Percentiles rank a stretch among this genome's conserved stretches.
phyloP scores from a whole-genome alignment of 2,113 vertebrate genomes.

The Alethe castanea region DNA sequence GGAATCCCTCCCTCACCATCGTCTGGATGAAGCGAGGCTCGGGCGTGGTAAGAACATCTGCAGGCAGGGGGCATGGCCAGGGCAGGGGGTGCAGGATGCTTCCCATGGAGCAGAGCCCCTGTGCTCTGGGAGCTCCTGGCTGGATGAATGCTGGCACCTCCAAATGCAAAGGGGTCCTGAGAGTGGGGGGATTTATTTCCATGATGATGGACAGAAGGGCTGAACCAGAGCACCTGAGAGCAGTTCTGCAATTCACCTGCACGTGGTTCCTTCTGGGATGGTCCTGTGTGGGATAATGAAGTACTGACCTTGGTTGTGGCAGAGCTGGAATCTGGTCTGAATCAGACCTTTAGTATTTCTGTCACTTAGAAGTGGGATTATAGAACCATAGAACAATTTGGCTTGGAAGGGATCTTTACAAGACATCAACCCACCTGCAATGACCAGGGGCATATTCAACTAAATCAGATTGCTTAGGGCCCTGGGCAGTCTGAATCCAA shows the following conservation, averaged over 20 bases:
- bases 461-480: neutral
- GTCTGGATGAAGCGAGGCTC: constrained; percentile 99
- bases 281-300: neutral
- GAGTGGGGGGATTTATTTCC: too few species aligned
- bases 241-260: neutral
- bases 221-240: neutral
- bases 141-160: neutral
- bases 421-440: neutral
- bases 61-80: neutral
- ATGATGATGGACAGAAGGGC: too few species aligned
- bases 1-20: constrained; percentile 96
- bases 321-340: neutral
- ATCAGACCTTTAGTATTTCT: neutral
- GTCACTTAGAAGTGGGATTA: neutral
- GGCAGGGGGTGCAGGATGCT: neutral
- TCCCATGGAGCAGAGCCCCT: neutral
- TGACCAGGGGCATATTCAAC: neutral
- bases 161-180: neutral
- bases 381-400: neutral
- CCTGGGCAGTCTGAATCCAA: neutral
- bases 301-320: neutral
- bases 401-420: neutral
- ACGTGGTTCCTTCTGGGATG: neutral
- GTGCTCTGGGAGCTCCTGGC: neutral
- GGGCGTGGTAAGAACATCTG: constrained; percentile 83